Evolutionary conservation across 2,113 vertebrate genomes (phyloP), one percentile per base, ranked within the genome.

Genomic region (Embiotoca jacksoni): DNA sequence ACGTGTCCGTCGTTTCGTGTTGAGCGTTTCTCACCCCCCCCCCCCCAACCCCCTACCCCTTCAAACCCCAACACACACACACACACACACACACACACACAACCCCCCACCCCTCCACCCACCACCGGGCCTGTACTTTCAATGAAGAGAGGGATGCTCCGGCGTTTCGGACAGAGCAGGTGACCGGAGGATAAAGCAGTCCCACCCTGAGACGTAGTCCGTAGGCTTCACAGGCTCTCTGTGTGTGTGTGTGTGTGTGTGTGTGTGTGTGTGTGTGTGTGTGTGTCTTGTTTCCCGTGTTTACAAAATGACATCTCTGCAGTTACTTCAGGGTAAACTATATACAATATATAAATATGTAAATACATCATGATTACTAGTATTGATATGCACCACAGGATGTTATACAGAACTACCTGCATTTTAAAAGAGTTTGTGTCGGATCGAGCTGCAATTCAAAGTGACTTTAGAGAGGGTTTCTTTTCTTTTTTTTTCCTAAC

Each of bases 271-370:
- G 66, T 67, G 61, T 79, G 60, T 75, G 68, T 72, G 47, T 33
- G 47, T 32, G 59, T 79, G 57, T 83, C 62, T 58, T 88, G 76
- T 94, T 75, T 90, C 65, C 23, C n/a, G 46, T 91, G 80, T 92
- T 91, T 81, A 82, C 59, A 82, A 76, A 84, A 84, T 70, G 44
- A 81, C 70, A 89, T 85, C 74, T 91, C 77, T 92, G 87, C 89
- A 78, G 91, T 92, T 85, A 80, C 73, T 90, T 92, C 89, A 88
- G 91, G 86, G 91, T 86, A 71, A 92, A 81, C 83, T 79, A 87
- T 83, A 88, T 67, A 75, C 86, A 79, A 64, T 78, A 59, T 92
- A 88, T 91, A 91, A 81, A 94, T 92, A 91, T 91, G 89, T 92
- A 92, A 81, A 92, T 90, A 90, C 60, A 84, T 50, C 60, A 67